These are phyloP conservation scores for Psilopogon haemacephalus DNA, from an alignment of 2,113 vertebrate species.

Conservation along the genomic window DNA sequence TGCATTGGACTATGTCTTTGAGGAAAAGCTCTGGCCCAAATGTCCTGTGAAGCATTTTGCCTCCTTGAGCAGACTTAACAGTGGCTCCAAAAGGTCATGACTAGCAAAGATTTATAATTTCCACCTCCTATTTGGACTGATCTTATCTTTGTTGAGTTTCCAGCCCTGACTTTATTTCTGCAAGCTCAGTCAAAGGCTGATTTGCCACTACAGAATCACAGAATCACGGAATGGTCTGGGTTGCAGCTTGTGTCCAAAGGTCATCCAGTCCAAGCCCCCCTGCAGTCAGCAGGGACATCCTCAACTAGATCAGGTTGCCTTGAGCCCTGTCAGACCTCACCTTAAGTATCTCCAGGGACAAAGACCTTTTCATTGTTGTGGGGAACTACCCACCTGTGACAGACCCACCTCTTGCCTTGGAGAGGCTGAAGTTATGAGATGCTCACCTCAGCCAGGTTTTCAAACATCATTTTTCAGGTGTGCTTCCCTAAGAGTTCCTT, in stretches of 20 bases:
- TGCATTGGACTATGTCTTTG: neutral
- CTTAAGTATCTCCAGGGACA: no score
- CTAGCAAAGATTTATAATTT: neutral
- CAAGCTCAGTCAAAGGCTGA: neutral
- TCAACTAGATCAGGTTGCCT: no score
- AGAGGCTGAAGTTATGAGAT: neutral
- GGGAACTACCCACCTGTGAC: neutral
- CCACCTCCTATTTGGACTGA: neutral
- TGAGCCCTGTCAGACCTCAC: no score
- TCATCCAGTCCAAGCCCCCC: no score
- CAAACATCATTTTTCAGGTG: rapidly evolving
- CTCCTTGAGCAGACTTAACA: neutral
- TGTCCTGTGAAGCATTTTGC: neutral
- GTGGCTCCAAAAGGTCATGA: neutral
- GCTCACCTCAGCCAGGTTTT: neutral
- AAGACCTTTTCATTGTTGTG: neutral
- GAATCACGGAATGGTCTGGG: no score
- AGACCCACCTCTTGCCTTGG: neutral
- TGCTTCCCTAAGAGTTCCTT: neutral
- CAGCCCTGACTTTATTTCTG: neutral
- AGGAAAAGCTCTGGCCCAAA: neutral
- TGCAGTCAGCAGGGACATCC: no score
- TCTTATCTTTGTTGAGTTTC: neutral
- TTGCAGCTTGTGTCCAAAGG: no score
- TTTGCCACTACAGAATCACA: neutral